Base-by-base conservation (phyloP, 2,797 vertebrate genomes). In the Myripristis murdjan region DNA sequence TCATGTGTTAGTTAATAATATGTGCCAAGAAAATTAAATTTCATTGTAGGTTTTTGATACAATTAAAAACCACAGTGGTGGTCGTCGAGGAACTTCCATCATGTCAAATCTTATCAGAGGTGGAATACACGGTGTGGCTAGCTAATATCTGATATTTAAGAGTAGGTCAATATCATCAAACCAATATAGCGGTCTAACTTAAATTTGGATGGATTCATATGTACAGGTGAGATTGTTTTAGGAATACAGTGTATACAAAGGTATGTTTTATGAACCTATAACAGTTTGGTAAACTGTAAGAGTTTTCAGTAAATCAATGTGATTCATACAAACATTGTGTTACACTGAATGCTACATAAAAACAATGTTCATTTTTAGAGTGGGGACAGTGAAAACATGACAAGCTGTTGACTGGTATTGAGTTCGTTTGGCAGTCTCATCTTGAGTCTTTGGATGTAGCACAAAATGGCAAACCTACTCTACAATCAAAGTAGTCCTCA, bases 401-500 rank as follows among this genome's bases (percentile, higher is more conserved):
- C 62, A 59, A 64, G 62, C 62, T 65, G 62, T 73, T 70, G 56
- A 65, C 55, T 59, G 62, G 54, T 59, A 51, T 57, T 72, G 69
- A 56, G 69, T 51, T 41, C 69, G 47, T 59, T 65, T 73, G 70
- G 70, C 61, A 65, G 70, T 12, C 47, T 44, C 2, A n/a, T 44
- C 24, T 6, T 31, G 18, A 28, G 55, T 73, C 24, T 54, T 73
- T 73, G 70, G 70, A 73, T 59, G 70, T n/a, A 18, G 20, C 22
- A 54, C 39, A 33, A 55, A 57, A 65, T 73, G 70, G 70, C 62
- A 73, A 37, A n/a, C 54, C 1, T 56, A 58, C 70, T 58, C 70
- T 52, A 57, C 73, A 65, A 65, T 73, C 70, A 65, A 59, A 73
- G 46, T 65, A 64, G 54, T 65, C 46, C 70, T 73, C 53, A 73